These are phyloP conservation scores for Peromyscus californicus DNA, from an alignment of 2,113 vertebrate species.

Conservation along the genomic window DNA sequence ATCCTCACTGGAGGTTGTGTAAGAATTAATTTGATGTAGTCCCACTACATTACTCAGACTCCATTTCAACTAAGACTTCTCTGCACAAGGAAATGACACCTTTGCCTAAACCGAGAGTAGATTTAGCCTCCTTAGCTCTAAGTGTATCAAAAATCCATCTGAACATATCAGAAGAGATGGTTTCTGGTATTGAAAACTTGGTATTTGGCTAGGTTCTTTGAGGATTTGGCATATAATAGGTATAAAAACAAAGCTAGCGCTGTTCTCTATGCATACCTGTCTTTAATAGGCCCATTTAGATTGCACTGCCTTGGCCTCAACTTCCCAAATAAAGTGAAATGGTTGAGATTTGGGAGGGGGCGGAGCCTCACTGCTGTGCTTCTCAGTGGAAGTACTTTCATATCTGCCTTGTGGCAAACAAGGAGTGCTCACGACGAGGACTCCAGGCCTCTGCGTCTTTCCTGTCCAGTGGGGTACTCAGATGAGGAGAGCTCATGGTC, in stretches of 20 bases:
- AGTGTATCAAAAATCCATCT: background rate
- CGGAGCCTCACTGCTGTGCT: background rate
- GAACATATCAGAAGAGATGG: background rate
- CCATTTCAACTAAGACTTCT: background rate
- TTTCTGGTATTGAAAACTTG: background rate
- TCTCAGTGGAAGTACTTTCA: background rate
- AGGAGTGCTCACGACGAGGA: background rate
- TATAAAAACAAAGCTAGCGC: no score
- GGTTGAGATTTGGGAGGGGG: background rate
- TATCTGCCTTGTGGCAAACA: background rate
- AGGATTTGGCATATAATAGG: background rate
- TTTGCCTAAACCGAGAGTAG: background rate
- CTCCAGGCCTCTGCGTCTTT: background rate
- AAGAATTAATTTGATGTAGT: background rate
- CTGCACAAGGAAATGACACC: background rate
- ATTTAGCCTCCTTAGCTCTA: background rate
- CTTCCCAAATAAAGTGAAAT: background rate
- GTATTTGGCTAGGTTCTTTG: background rate
- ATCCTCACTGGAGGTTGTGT: background rate
- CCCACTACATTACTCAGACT: background rate
- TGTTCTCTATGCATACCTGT: background rate
- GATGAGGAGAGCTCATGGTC: background rate
- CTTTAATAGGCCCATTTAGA: background rate
- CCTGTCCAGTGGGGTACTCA: background rate
- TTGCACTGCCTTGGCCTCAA: background rate